phyloP scores from a whole-genome alignment of 1,140 invertebrate genomes.

The Drosophila littoralis region DNA sequence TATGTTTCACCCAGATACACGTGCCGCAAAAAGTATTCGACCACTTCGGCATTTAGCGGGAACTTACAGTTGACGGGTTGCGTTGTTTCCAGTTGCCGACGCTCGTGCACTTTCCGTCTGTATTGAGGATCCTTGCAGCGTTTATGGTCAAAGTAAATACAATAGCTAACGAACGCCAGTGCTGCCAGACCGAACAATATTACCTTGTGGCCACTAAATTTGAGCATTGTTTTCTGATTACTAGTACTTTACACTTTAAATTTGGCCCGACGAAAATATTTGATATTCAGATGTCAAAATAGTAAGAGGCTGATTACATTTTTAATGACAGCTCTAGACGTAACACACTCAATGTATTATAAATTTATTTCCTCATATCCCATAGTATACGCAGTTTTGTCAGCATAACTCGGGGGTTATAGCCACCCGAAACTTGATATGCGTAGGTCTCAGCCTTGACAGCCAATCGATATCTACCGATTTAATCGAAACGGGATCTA shows the following conservation, averaged over 20 bases:
- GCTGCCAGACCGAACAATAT: slow-evolving; percentile 11
- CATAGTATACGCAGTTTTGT: no score
- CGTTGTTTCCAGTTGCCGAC: slow-evolving; percentile 1
- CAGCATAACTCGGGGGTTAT: no score
- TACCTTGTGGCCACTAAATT: background rate
- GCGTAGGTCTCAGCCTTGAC: no score
- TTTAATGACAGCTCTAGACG: background rate
- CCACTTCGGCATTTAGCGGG: background rate
- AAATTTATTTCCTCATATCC: no score
- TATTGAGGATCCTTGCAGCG: slow-evolving; percentile 27
- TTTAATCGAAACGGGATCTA: no score
- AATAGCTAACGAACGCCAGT: slow-evolving; percentile 28
- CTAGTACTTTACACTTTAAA: background rate
- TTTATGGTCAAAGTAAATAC: slow-evolving; percentile 33
- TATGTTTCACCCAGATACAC: slow-evolving; percentile 29
- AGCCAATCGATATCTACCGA: no score
- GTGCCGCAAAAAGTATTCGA: slow-evolving; percentile 30
- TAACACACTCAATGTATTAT: no score
- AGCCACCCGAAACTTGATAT: no score
- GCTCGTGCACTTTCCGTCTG: slow-evolving; percentile 13
- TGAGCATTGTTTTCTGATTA: slow-evolving; percentile 1
- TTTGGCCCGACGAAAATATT: background rate
- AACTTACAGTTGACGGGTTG: background rate
- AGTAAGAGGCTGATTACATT: background rate
- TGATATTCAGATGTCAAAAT: background rate